Conservation (phyloP, 2,888 invertebrate genomes). For the Dyspetes luteomarginatus region DNA sequence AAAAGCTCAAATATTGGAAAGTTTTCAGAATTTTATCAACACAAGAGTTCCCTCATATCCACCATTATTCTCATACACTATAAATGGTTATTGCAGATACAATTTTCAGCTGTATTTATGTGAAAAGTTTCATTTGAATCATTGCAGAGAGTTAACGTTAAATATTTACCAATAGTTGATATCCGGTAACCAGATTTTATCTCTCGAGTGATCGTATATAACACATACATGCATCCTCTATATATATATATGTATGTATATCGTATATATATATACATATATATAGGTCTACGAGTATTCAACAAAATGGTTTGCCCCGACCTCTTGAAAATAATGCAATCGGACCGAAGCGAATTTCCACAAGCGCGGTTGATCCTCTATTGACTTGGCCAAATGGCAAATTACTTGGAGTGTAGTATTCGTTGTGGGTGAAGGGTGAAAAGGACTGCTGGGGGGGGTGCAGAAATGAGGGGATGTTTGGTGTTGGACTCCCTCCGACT, state of each 20-base stretch:
- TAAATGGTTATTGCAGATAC: too few relatives aligned
- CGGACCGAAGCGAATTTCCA: slow-evolving; percentile 52
- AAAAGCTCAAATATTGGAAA: too few relatives aligned
- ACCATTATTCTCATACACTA: too few relatives aligned
- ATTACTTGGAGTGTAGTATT: slow-evolving; percentile 63
- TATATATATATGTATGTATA: neutral
- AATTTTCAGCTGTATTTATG: neutral
- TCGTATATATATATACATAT: neutral
- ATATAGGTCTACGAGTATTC: slow-evolving; percentile 15
- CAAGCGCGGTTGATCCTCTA: slow-evolving; percentile 44
- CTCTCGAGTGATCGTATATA: slow-evolving; percentile 12
- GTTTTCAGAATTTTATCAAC: too few relatives aligned
- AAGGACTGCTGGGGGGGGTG: neutral
- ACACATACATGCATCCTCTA: neutral
- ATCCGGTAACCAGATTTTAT: slow-evolving; percentile 46
- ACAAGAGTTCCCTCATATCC: too few relatives aligned
- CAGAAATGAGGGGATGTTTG: slow-evolving; percentile 18
- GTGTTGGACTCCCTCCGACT: slow-evolving; percentile 8
- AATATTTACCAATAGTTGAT: slow-evolving; percentile 52
- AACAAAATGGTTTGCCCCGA: slow-evolving; percentile 54
- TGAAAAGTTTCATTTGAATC: neutral
- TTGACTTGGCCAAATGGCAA: slow-evolving; percentile 67
- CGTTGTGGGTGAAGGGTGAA: slow-evolving; percentile 12
- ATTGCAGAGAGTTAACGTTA: slow-evolving; percentile 19
- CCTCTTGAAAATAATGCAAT: slow-evolving; percentile 64